These are phyloP conservation scores for Elmis aenea DNA, from an alignment of 2,888 invertebrate species.

Conservation along the genomic window DNA sequence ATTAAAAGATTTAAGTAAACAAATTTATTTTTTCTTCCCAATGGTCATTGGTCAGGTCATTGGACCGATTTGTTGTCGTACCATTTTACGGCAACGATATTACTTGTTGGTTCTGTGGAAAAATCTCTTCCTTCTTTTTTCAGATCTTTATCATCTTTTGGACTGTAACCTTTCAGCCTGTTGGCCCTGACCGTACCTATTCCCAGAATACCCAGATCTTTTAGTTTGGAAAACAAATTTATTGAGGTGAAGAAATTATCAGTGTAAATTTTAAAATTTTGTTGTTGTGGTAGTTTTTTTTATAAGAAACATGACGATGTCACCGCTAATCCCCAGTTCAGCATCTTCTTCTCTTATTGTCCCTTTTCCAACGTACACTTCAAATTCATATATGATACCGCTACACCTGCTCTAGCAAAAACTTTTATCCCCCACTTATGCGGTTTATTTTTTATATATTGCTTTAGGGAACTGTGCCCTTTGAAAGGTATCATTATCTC, in stretches of 20 bases:
- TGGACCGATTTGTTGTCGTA: slow-evolving; percentile 17
- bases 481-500: slow-evolving; percentile 32
- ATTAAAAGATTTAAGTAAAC: too few species aligned
- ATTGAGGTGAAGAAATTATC: slow-evolving; percentile 12
- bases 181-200: slow-evolving; percentile 9
- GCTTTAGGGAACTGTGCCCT: too few species aligned
- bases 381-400: slow-evolving; percentile 30
- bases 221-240: too few species aligned
- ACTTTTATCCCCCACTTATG: slow-evolving; percentile 30
- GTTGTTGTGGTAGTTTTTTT: neutral
- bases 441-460: slow-evolving; percentile 26
- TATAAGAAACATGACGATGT: slow-evolving; percentile 15
- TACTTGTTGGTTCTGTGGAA: too few species aligned
- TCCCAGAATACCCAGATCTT: slow-evolving; percentile 5
- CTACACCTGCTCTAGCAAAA: slow-evolving; percentile 27
- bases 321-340: slow-evolving; percentile 21
- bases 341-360: slow-evolving; percentile 10
- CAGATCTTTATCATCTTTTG: slow-evolving; percentile 9
- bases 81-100: slow-evolving; percentile 20
- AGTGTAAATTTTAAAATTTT: slow-evolving; percentile 5
- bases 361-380: slow-evolving; percentile 28
- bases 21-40: too few species aligned
- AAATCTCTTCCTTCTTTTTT: slow-evolving; percentile 20
- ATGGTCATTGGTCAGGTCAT: too few species aligned
- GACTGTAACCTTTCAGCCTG: slow-evolving; percentile 4